phyloP scores from a whole-genome alignment of 2,113 vertebrate genomes.

The Plectropomus leopardus region DNA sequence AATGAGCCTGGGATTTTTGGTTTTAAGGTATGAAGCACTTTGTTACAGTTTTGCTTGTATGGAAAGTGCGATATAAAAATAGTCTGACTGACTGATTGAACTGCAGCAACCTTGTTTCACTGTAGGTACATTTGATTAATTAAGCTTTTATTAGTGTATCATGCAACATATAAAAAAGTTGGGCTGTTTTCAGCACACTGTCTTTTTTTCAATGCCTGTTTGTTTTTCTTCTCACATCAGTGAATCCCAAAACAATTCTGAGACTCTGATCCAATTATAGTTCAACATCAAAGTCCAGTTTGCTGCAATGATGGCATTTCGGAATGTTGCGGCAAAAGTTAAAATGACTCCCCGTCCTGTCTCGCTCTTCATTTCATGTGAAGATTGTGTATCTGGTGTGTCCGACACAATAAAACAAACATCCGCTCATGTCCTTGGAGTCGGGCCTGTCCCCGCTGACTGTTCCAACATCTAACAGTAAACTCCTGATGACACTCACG shows the following conservation, averaged over 20 bases:
- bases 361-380: not conserved
- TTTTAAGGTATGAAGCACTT: too few species aligned
- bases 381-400: not conserved
- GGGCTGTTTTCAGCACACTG: not conserved
- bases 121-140: too few species aligned
- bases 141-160: not conserved
- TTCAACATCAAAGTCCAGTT: slow-evolving; percentile 28
- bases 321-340: slow-evolving; percentile 28
- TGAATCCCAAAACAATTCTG: not conserved
- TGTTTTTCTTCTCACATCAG: slow-evolving; percentile 12
- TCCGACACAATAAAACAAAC: slow-evolving; percentile 17
- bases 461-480: slow-evolving; percentile 27
- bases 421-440: slow-evolving; percentile 21
- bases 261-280: not conserved
- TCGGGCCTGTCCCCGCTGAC: not conserved
- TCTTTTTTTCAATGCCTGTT: not conserved
- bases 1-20: too few species aligned
- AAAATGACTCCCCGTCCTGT: not conserved
- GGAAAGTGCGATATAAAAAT: too few species aligned
- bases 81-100: too few species aligned
- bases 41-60: too few species aligned
- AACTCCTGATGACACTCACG: slow-evolving; percentile 45
- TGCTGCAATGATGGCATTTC: slow-evolving; percentile 25
- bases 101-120: too few species aligned
- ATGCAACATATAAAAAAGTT: not conserved